These are phyloP conservation scores for Ptycholaimellus sp. DNA, from an alignment of 2,888 invertebrate genomes.

Conservation along the genomic window DNA sequence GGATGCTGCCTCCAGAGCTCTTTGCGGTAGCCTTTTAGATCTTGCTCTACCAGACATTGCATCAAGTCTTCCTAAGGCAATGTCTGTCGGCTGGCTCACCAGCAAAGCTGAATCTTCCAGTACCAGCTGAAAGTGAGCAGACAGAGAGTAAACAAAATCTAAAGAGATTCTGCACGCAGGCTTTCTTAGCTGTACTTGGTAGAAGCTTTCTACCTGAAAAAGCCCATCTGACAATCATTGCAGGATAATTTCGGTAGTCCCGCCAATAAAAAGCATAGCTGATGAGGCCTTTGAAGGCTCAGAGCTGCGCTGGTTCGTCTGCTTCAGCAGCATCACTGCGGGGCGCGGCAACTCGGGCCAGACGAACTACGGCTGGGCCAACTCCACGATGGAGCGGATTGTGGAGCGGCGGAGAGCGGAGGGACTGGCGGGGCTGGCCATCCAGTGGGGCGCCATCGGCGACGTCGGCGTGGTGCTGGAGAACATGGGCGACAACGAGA, in stretches of 20 bases:
- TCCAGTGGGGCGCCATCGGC: conserved; percentile 97
- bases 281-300: background rate
- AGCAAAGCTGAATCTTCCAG: no score
- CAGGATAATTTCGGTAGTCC: background rate
- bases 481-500: conserved; percentile 53
- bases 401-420: conserved; percentile 57
- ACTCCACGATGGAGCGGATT: conserved; percentile 86
- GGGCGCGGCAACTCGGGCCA: conserved; percentile 90
- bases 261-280: background rate
- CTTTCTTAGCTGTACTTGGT: no score
- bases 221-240: background rate
- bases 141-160: no score
- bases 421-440: conserved; percentile 59
- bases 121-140: no score
- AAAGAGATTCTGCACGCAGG: no score
- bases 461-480: conserved; percentile 66
- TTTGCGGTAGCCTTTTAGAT: no score
- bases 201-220: no score
- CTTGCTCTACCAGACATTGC: no score
- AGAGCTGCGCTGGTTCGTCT: conserved; percentile 43
- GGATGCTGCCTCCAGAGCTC: conserved; percentile 49
- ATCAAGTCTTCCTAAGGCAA: no score
- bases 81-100: no score
- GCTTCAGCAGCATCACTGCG: conserved; percentile 83
- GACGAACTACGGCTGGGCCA: conserved; percentile 83